Conservation (phyloP, 2,797 vertebrate genomes). For the Poeciliopsis infans region DNA sequence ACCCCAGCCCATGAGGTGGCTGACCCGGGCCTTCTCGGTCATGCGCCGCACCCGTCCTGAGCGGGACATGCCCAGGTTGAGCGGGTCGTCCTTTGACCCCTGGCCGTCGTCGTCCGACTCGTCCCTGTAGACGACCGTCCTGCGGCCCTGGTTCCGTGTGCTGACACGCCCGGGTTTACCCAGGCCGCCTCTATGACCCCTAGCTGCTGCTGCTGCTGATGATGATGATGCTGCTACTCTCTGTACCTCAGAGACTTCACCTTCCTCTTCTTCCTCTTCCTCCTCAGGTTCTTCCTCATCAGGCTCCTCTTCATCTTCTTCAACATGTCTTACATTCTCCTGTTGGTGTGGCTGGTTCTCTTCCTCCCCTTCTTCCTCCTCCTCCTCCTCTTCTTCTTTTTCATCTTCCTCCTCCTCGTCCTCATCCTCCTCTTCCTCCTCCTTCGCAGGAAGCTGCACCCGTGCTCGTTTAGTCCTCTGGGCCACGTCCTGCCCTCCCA, state of each 20-base stretch:
- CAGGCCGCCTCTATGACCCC: conserved; percentile 40
- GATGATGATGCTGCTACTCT: conserved; percentile 36
- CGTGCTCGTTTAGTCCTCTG: conserved; percentile 70
- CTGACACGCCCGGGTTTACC: conserved; percentile 85
- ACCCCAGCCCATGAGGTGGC: conserved; percentile 99
- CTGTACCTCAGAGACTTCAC: conserved; percentile 72
- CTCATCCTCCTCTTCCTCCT: conserved; percentile 67
- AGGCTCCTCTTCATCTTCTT: conserved; percentile 68
- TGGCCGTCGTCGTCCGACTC: conserved; percentile 90
- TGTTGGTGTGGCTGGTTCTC: conserved; percentile 56
- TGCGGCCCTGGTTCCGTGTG: conserved; percentile 95
- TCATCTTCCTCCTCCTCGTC: conserved; percentile 72
- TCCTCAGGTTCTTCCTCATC: conserved; percentile 72
- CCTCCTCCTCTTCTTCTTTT: conserved; percentile 65
- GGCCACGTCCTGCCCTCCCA: conserved; percentile 45
- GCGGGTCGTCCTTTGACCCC: conserved; percentile 89
- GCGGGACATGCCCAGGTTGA: conserved; percentile 96
- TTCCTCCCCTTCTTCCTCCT: conserved; percentile 62
- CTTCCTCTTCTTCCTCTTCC: conserved; percentile 67
- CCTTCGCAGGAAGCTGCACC: conserved; percentile 72
- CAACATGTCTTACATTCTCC: conserved; percentile 34
- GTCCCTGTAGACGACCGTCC: conserved; percentile 93
- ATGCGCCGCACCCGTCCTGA: conserved; percentile 97
- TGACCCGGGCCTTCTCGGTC: conserved; percentile 98
- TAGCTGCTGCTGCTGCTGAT: conserved; percentile 13